phyloP scores from a whole-genome alignment of 2,888 invertebrate species.

The Cheiracanthium punctorium region DNA sequence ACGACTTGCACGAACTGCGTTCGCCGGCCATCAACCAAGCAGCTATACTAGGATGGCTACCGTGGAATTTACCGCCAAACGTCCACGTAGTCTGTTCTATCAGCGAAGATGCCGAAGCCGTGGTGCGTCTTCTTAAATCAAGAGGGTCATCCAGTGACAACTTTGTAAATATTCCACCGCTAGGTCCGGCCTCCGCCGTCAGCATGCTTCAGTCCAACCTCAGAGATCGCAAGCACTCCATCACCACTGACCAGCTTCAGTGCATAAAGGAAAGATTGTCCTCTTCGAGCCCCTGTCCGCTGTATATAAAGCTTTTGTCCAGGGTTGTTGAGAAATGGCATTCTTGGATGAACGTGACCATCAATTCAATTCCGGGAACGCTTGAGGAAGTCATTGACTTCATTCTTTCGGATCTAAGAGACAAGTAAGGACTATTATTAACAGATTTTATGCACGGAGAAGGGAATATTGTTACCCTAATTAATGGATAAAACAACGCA shows the following conservation, averaged over 20 bases:
- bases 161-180: constrained; percentile 66
- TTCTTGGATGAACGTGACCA: constrained; percentile 50
- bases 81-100: constrained; percentile 84
- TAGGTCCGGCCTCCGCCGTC: constrained; percentile 44
- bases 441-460: too few relatives aligned
- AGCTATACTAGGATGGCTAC: constrained; percentile 85
- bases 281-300: constrained; percentile 17
- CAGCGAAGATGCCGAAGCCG: constrained; percentile 62
- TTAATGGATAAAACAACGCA: too few relatives aligned
- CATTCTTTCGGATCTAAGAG: constrained; percentile 59
- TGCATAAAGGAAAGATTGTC: constrained; percentile 40
- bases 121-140: constrained; percentile 67
- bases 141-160: constrained; percentile 59
- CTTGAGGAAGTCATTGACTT: constrained; percentile 69
- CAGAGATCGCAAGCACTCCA: constrained; percentile 57
- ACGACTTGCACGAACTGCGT: constrained; percentile 86
- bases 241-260: constrained; percentile 57
- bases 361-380: constrained; percentile 54
- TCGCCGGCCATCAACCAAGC: constrained; percentile 79
- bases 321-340: constrained; percentile 47
- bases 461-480: too few relatives aligned
- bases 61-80: constrained; percentile 86
- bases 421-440: too few relatives aligned
- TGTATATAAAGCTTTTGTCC: constrained; percentile 63
- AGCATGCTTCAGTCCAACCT: constrained; percentile 71